Percentiles rank a stretch among this genome's conserved stretches.
phyloP scores from a whole-genome alignment of 2,797 vertebrate genomes.

The Coccyzus lansbergi region DNA sequence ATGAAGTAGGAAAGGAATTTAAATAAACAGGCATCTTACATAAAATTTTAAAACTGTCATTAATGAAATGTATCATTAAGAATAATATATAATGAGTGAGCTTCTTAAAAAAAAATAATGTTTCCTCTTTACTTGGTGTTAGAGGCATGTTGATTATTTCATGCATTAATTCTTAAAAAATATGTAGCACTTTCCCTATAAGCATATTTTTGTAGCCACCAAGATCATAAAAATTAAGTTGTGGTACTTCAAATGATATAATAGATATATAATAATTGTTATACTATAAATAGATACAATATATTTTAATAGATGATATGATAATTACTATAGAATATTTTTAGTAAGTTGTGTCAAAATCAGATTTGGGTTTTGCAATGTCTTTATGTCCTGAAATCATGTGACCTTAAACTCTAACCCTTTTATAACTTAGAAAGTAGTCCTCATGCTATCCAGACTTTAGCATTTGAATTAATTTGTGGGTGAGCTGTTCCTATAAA shows the following conservation, averaged over 20 bases:
- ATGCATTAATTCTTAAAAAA: neutral
- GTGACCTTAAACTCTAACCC: neutral
- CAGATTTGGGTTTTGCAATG: neutral
- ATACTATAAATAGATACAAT: too few species aligned
- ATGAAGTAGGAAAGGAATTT: neutral
- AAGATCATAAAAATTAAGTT: conserved; percentile 8
- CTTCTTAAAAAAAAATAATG: neutral
- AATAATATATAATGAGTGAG: neutral
- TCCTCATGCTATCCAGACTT: neutral
- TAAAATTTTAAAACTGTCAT: neutral
- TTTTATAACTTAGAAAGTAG: neutral
- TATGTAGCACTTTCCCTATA: neutral
- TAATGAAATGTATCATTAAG: neutral
- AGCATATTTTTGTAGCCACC: conserved; percentile 37
- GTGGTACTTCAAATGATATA: neutral
- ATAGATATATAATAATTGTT: too few species aligned
- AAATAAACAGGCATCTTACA: neutral
- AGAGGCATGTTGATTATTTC: neutral
- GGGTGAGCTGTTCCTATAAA: neutral
- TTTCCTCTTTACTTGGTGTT: conserved; percentile 8
- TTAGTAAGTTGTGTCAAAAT: neutral
- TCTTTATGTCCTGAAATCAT: neutral
- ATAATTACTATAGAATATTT: neutral
- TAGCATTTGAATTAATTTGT: neutral
- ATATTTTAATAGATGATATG: too few species aligned